Percentiles rank a stretch among this genome's conserved stretches.
Evolutionary conservation across 1,140 invertebrate genomes (phyloP).

Genomic region (Drosophila mojavensis): DNA sequence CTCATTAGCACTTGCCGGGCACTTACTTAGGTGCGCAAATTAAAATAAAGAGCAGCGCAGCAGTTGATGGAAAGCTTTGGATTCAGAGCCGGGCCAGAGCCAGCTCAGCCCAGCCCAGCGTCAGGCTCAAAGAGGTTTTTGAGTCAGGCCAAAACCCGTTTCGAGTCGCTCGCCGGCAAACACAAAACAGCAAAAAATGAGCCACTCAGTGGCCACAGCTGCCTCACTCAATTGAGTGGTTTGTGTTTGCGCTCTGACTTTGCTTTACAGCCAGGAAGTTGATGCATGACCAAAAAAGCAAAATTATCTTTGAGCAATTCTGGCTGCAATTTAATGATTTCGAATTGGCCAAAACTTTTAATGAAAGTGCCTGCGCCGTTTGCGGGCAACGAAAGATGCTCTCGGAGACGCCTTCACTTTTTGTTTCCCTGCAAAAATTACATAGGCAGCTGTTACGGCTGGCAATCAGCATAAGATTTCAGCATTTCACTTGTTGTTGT

Average conservation of each 20-base stretch:
- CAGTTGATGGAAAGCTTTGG: constrained; percentile 44
- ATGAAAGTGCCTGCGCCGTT: constrained; percentile 66
- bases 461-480: constrained; percentile 67
- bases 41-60: constrained; percentile 67
- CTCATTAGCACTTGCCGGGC: constrained; percentile 73
- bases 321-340: constrained; percentile 43
- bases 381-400: constrained; percentile 18
- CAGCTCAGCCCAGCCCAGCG: not conserved
- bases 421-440: constrained; percentile 60
- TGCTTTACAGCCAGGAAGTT: constrained; percentile 34
- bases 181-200: not conserved
- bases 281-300: constrained; percentile 27
- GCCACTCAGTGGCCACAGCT: constrained; percentile 11
- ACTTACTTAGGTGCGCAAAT: constrained; percentile 66
- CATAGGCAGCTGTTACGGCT: constrained; percentile 61
- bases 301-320: constrained; percentile 26
- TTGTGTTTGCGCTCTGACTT: constrained; percentile 32
- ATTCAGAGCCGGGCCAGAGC: constrained; percentile 1
- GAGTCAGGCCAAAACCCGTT: constrained; percentile 54
- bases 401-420: constrained; percentile 66
- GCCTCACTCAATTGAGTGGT: constrained; percentile 38
- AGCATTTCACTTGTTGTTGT: constrained; percentile 48
- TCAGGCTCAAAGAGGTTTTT: constrained; percentile 2
- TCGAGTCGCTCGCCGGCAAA: constrained; percentile 10
- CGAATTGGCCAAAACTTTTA: constrained; percentile 55